Conservation (phyloP, 2,888 invertebrate species). For the Bhutanitis thaidina region DNA sequence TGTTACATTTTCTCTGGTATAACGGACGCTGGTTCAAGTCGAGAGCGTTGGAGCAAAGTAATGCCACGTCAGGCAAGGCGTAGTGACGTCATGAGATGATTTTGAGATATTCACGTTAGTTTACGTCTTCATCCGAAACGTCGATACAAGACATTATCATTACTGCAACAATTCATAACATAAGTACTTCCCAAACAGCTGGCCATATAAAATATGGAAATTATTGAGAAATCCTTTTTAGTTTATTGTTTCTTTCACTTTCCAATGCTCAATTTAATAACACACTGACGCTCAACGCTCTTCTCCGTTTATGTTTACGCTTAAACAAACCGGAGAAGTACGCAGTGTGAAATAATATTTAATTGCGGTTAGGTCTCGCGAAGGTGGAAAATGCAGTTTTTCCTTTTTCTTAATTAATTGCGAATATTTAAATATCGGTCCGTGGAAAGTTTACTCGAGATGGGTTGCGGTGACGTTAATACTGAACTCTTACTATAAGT, state of each 20-base stretch:
- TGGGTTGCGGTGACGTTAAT: neutral
- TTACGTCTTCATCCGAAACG: neutral
- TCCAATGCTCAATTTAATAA: neutral
- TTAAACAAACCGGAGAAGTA: conserved; percentile 2
- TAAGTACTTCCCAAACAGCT: too few species aligned
- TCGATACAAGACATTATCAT: too few species aligned
- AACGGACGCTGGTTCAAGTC: neutral
- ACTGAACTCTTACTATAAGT: neutral
- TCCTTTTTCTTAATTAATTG: conserved; percentile 6
- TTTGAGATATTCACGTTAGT: neutral
- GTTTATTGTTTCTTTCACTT: neutral
- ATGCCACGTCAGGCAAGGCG: neutral
- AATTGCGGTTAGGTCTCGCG: conserved; percentile 8
- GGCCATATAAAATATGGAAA: neutral
- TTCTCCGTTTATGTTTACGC: conserved; percentile 4
- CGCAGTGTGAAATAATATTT: conserved; percentile 15
- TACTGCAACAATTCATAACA: too few species aligned
- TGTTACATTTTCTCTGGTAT: too few species aligned
- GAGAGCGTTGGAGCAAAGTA: neutral
- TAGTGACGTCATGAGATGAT: neutral
- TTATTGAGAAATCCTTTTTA: neutral
- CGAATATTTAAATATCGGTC: conserved; percentile 10
- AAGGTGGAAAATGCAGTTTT: conserved; percentile 21
- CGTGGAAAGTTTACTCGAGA: neutral
- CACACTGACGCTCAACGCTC: neutral